A percentile compares a stretch with the other conserved stretches of the same genome.
Evolutionary conservation across 53 echinoderm and acorn worm genomes (phyloP).

Genomic region (Hippasteria phrygiana): DNA sequence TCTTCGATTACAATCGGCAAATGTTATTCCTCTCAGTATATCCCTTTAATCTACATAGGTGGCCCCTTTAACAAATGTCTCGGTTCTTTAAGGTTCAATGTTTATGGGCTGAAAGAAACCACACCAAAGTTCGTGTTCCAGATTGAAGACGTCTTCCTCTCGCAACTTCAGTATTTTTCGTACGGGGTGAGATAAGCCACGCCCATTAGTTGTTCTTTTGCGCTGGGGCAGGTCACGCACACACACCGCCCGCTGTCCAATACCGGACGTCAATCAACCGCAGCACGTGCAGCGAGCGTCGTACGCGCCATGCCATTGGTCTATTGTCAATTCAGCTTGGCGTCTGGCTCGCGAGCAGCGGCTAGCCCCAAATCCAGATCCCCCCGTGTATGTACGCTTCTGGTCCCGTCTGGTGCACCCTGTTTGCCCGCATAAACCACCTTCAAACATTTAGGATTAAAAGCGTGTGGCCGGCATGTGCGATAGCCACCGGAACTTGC

Average conservation of each 20-base stretch:
- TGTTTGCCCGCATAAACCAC: slow-evolving; percentile 2
- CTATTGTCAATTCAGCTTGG: slow-evolving; percentile 21
- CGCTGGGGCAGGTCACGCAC: slow-evolving; percentile 29
- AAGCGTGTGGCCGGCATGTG: slow-evolving; percentile 39
- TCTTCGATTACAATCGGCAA: no score
- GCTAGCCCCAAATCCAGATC: background rate
- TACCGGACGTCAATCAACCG: slow-evolving; percentile 32
- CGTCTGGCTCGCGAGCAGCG: slow-evolving; percentile 56
- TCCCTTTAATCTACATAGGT: background rate
- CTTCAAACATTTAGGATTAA: slow-evolving; percentile 30
- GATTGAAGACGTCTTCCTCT: slow-evolving; percentile 20
- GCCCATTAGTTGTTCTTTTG: slow-evolving; percentile 38
- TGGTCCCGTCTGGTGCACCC: background rate
- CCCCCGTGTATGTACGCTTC: slow-evolving; percentile 4
- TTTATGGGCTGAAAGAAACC: slow-evolving; percentile 18
- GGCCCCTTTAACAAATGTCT: background rate
- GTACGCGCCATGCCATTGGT: slow-evolving; percentile 27
- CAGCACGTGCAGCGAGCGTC: slow-evolving; percentile 45
- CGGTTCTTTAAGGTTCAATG: background rate
- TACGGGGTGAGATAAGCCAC: slow-evolving; percentile 3
- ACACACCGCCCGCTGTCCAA: background rate
- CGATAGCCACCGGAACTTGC: background rate
- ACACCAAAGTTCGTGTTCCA: slow-evolving; percentile 39
- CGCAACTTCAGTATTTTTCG: background rate
- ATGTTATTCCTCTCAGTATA: no score